A percentile compares a stretch with the other conserved stretches of the same genome.
Conservation (phyloP, 2,888 invertebrate genomes). For the Lordiphosa andalusiaca region DNA sequence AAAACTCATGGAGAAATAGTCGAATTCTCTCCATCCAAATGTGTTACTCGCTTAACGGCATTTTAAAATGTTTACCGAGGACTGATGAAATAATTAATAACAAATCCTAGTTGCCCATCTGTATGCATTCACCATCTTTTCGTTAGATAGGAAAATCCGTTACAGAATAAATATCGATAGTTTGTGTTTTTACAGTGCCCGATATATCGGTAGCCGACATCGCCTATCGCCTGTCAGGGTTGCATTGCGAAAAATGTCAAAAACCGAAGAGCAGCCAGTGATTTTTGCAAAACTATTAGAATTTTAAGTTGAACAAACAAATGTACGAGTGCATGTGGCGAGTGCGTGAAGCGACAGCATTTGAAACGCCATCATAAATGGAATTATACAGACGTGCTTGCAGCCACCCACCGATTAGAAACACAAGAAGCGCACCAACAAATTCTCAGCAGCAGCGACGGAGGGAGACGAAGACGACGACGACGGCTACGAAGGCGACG, state of each 20-base stretch:
- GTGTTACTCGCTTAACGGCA: too few relatives aligned
- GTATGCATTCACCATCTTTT: too few relatives aligned
- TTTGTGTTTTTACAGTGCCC: too few relatives aligned
- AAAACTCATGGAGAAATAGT: too few relatives aligned
- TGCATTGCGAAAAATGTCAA: not conserved
- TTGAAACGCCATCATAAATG: slow-evolving; percentile 58
- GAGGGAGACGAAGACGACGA: slow-evolving; percentile 26
- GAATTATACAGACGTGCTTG: slow-evolving; percentile 53
- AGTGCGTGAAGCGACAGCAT: slow-evolving; percentile 48
- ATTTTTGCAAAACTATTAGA: slow-evolving; percentile 27
- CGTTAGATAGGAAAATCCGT: too few relatives aligned
- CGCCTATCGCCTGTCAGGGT: too few relatives aligned
- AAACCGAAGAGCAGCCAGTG: slow-evolving; percentile 21
- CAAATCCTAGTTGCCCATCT: too few relatives aligned
- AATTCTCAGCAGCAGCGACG: slow-evolving; percentile 44
- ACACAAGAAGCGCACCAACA: slow-evolving; percentile 58
- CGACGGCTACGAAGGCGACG: slow-evolving; percentile 35
- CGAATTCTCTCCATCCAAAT: too few relatives aligned
- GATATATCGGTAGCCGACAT: too few relatives aligned
- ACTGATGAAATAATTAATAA: too few relatives aligned
- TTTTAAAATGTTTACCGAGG: too few relatives aligned
- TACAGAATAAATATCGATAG: too few relatives aligned
- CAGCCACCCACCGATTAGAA: slow-evolving; percentile 45
- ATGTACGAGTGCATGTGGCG: slow-evolving; percentile 52
- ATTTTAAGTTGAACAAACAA: slow-evolving; percentile 19